Conservation (phyloP, 2,797 vertebrate species). For the Molothrus aeneus region DNA sequence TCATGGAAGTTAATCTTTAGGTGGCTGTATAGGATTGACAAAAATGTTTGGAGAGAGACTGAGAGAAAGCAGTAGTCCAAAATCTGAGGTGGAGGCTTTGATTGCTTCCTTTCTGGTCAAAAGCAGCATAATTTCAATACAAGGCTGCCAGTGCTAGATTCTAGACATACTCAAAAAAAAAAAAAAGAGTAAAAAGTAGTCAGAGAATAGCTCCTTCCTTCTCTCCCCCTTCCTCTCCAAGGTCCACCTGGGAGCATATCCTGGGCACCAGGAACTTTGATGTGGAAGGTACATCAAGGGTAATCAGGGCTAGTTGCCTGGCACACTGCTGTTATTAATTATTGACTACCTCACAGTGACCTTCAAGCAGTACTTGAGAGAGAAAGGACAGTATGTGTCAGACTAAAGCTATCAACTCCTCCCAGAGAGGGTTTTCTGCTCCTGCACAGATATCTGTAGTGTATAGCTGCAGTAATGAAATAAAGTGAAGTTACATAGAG, state of each 20-base stretch:
- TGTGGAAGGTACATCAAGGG: background rate
- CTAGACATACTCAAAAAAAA: background rate
- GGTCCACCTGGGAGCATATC: background rate
- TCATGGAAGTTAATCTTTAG: background rate
- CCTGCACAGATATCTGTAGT: background rate
- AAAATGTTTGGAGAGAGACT: background rate
- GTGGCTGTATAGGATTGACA: background rate
- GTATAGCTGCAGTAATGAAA: background rate
- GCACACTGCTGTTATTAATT: background rate
- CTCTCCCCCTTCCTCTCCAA: too few species aligned
- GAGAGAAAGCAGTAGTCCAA: background rate
- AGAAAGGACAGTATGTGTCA: background rate
- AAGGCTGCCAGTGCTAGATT: background rate
- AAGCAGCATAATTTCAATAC: background rate
- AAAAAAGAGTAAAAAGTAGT: background rate
- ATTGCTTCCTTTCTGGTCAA: background rate
- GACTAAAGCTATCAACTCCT: background rate
- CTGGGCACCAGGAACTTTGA: background rate
- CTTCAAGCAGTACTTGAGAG: background rate
- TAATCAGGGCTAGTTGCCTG: background rate
- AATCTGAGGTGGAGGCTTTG: background rate
- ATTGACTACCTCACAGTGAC: background rate
- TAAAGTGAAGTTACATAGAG: background rate
- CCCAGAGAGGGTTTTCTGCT: background rate
- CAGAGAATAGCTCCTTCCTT: background rate